A percentile compares a stretch with the other conserved stretches of the same genome.
phyloP scores from a whole-genome alignment of 2,797 vertebrate genomes.

The Varecia variegata region DNA sequence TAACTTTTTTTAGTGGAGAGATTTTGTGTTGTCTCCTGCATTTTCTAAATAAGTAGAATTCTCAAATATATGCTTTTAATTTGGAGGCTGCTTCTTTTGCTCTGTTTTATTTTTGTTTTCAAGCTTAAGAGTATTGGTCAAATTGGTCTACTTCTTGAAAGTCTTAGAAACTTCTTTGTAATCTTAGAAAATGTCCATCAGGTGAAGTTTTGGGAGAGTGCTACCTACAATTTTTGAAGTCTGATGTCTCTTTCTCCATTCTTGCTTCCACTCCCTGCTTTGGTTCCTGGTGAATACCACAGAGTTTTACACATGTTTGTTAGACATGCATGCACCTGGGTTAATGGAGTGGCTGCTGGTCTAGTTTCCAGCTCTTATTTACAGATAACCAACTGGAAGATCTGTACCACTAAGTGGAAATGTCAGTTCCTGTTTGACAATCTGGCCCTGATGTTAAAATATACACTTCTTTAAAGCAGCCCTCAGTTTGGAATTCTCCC shows the following conservation, averaged over 20 bases:
- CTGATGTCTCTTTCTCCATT: background rate
- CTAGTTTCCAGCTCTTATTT: background rate
- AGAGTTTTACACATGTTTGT: background rate
- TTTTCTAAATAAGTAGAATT: background rate
- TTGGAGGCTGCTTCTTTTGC: background rate
- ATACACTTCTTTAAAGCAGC: background rate
- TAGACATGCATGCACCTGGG: background rate
- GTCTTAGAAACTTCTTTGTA: background rate
- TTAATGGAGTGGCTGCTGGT: background rate
- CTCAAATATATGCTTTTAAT: background rate
- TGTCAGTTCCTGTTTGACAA: background rate
- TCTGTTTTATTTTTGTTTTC: background rate
- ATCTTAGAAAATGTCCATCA: background rate
- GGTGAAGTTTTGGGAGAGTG: background rate
- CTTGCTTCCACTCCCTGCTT: background rate
- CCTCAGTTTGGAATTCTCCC: background rate
- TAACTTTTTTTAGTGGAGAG: background rate
- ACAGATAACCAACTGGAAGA: background rate
- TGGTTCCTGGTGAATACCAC: background rate
- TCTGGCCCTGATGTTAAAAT: background rate
- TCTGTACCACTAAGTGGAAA: background rate
- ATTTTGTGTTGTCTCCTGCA: background rate
- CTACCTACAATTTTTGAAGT: background rate
- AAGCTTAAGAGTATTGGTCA: background rate
- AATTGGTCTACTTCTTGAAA: background rate